Evolutionary conservation across 2,888 invertebrate genomes (phyloP).

Genomic region (Parnassius apollo): DNA sequence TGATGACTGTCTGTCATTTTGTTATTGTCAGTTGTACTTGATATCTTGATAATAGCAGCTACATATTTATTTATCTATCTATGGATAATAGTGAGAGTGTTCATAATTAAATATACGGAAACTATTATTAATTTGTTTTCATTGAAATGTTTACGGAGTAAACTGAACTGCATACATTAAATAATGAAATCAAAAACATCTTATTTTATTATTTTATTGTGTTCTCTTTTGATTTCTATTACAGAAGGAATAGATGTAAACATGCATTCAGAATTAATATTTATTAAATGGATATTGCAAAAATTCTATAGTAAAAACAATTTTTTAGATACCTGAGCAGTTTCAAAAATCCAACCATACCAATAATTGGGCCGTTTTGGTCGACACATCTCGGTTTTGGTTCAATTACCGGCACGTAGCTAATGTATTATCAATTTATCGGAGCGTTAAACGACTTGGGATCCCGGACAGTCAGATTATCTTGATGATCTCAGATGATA

Average conservation of each 20-base stretch:
- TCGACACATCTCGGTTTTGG: conserved; percentile 99
- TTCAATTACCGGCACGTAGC: conserved; percentile 99
- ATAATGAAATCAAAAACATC: background rate
- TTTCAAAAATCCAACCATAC: conserved; percentile 89
- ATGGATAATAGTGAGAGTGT: no score
- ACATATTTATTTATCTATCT: no score
- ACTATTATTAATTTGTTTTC: no score
- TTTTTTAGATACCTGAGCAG: conserved; percentile 70
- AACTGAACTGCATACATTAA: no score
- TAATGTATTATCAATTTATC: conserved; percentile 98
- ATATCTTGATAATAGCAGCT: no score
- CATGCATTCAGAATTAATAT: no score
- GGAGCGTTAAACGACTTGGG: conserved; percentile 98
- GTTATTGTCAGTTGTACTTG: no score
- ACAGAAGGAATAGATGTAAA: conserved; percentile 25
- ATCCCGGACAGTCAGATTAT: conserved; percentile 99
- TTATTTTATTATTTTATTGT: background rate
- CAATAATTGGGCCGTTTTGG: conserved; percentile 99
- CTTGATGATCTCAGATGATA: conserved; percentile 99
- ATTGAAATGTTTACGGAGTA: no score
- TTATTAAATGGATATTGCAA: no score
- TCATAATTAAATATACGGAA: no score
- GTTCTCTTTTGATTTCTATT: background rate
- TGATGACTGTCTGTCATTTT: no score
- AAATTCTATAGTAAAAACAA: background rate